Conservation (phyloP, 2,797 vertebrate genomes). For the Rousettus madagascariensis region DNA sequence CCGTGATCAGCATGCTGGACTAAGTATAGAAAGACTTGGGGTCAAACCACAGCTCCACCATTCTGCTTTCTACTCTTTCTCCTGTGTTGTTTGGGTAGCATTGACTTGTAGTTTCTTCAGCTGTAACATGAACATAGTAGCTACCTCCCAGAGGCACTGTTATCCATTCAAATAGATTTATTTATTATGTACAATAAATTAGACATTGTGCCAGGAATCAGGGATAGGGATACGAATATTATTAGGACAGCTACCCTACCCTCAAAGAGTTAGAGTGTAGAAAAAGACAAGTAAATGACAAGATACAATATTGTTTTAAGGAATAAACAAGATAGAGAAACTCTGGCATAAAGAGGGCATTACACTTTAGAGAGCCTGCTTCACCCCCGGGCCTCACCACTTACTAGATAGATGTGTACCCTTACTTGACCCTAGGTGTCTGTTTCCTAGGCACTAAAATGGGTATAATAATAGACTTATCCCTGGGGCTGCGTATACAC, state of each 20-base stretch:
- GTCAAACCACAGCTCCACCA: background rate
- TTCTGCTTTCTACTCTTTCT: background rate
- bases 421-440: background rate
- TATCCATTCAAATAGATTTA: background rate
- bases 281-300: constrained; percentile 28
- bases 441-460: constrained; percentile 32
- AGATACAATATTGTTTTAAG: background rate
- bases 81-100: background rate
- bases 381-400: background rate
- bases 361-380: background rate
- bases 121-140: background rate
- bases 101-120: background rate
- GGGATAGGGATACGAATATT: background rate
- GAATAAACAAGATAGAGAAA: constrained; percentile 25
- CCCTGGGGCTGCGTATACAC: background rate
- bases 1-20: background rate
- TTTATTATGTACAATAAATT: constrained; percentile 1
- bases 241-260: background rate
- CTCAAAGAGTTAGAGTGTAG: background rate
- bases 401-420: background rate
- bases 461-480: background rate
- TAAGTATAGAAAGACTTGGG: background rate
- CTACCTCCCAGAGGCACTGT: background rate
- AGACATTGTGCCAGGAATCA: background rate
- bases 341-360: background rate